Base-by-base conservation (phyloP, 2,797 vertebrate genomes). In the Macrochelys suwanniensis region DNA sequence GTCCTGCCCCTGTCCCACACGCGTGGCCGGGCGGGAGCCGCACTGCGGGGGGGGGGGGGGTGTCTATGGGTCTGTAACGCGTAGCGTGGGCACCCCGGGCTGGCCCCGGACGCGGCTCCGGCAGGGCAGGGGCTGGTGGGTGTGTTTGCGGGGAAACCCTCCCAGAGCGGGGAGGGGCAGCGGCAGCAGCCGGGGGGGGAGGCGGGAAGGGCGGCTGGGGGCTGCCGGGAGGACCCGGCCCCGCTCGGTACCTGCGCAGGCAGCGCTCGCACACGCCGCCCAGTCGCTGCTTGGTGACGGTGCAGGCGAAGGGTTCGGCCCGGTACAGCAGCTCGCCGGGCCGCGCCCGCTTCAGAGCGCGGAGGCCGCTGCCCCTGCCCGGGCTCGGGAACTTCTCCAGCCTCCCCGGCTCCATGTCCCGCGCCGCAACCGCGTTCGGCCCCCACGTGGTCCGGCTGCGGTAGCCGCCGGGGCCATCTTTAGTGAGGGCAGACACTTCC, bases 301-400 rank as follows among this genome's bases (percentile, higher is more conserved):
- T 98, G 94, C 97, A 98, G 1, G 98, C 99, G 96, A 99, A 98
- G 7, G 99, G 99, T 53, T 98, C 96, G 3, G 97, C 94, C 4
- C 97, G 97, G 82, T 95, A 97, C 5, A 99, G 95, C 94, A 99
- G 96, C 87, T 98, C 98, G 0, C 99, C 99, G 0, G 97, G 94
- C n/a, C 57, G 90, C n/a, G 98, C 71, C 3, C 87, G 8, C 3
- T 42, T 94, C 7, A 86, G 84, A 1, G 98, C 97, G 54, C 98
- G 99, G 45, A 99, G 94, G 2, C 99, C 99, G 88, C 98, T 98
- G 2, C 99, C 99, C 84, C 98, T 98, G 2, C 98, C 98, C 0
- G 98, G 97, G 45, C 98, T 98, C 0, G 42, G 47, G 86, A 99
- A 99, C 7, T 98, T 99, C 96, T 99, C 98, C 71, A 99, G 83